Evolutionary conservation across 1,140 invertebrate genomes (phyloP).

Genomic region (Thaumetopoea pityocampa): DNA sequence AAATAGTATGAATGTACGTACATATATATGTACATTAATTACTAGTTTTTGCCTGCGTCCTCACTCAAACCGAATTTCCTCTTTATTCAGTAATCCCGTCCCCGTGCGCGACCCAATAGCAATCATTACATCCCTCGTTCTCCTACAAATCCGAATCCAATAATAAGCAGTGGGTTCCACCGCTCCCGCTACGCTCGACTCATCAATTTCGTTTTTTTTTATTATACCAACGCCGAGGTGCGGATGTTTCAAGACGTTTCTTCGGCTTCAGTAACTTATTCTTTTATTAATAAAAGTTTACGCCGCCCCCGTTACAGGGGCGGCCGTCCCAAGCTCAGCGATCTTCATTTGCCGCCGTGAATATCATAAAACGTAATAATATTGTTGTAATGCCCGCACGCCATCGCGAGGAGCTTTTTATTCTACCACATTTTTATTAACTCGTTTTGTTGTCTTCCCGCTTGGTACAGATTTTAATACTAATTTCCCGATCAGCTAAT

Average conservation of each 20-base stretch:
- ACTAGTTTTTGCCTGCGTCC: too few relatives aligned
- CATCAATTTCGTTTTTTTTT: conserved; percentile 53
- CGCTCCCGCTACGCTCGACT: conserved; percentile 28
- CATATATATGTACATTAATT: too few relatives aligned
- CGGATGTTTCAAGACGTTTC: conserved; percentile 38
- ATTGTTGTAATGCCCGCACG: too few relatives aligned
- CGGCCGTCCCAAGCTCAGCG: not conserved
- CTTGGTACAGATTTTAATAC: too few relatives aligned
- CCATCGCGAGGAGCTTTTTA: too few relatives aligned
- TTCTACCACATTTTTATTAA: too few relatives aligned
- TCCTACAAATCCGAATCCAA: conserved; percentile 12
- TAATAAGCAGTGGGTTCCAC: conserved; percentile 25
- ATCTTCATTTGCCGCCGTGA: conserved; percentile 5
- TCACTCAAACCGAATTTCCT: too few relatives aligned
- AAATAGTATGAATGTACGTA: too few relatives aligned
- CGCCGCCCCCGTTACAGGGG: conserved; percentile 10
- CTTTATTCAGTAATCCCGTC: too few relatives aligned
- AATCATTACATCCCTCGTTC: conserved; percentile 1
- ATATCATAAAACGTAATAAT: conserved; percentile 9
- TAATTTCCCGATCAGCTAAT: too few relatives aligned
- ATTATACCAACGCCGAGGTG: conserved; percentile 37
- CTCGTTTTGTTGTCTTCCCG: too few relatives aligned
- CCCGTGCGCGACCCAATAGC: too few relatives aligned
- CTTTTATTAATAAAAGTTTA: conserved; percentile 55
- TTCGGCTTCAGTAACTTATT: conserved; percentile 34